Base-by-base conservation (phyloP, 2,888 invertebrate species). In the Chrysolina oricalcia region DNA sequence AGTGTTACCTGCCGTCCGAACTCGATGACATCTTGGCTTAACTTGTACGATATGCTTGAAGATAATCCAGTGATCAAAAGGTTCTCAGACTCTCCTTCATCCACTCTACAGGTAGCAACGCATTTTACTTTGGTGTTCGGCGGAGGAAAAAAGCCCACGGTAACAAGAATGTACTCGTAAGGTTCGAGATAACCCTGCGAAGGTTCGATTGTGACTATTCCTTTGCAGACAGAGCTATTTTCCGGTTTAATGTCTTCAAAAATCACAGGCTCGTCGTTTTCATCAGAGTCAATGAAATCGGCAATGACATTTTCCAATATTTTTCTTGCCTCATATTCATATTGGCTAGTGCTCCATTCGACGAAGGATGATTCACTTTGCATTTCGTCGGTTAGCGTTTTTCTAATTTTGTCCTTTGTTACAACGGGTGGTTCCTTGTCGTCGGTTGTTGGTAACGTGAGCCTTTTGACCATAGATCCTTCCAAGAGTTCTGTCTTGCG, bases 81-180 rank as follows among this genome's bases (percentile, higher is more conserved):
- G 0, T 83, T 80, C 86, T 92, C 91, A 0, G 90, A 82, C 2
- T 91, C 91, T 0, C 93, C 93, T 10, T 91, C 92, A 46, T 90
- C 82, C 35, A 93, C 90, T 78, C 91, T 89, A 82, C 92, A 92
- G 75, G 90, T 87, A 0, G 91, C 86, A 40, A 85, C 81, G n/a
- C 90, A 91, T 71, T 87, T 86, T 3, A 92, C 85, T 69, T 83
- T 88, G 9, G 89, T 89, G 79, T 91, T 89, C 5, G 79, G 74
- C 73, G 85, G 87, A 3, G 91, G 91, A 75, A 86, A 88, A 79
- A 91, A 91, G 71, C 89, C 88, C 3, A 92, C 86, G 66, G 90
- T 89, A 64, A 91, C 81, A 71, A 89, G 86, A 83, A 90, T 72
- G 48, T 78, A 80, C 86, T 91, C 91, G 80, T 87, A 89, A 4